Base-by-base conservation (phyloP, 1,140 invertebrate genomes). In the Ephestia elutella region DNA sequence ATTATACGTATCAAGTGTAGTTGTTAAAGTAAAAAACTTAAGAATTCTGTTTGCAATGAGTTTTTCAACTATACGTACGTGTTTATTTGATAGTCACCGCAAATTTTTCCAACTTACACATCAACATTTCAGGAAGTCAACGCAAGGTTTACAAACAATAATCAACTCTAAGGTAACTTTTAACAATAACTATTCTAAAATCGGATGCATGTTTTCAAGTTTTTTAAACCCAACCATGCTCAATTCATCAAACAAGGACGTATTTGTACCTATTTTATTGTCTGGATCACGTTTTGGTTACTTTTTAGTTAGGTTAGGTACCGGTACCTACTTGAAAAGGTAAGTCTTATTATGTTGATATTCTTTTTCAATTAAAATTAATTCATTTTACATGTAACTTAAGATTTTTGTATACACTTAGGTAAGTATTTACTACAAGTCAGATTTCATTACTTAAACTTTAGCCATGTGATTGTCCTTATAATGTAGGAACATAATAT, bases 151-250 rank as follows among this genome's bases (percentile, higher is more conserved):
- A 30, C 21, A 28, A 54, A 28, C 21, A 21, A 57, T 44, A 49
- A 25, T 57, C 15, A 57, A 30, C 56, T 50, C 20, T 57, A 50
- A 18, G 56, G 56, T 57, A 57, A 17, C 15, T 44, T 19, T 44
- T 44, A 15, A 15, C 38, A 44, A 10, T 44, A 15, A 44, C 38
- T 15, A 44, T 44, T 44, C 15, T 44, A 3, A 44, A 3, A 44
- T 44, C n/a, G n/a, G 10, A 44, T 44, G 38, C 13, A 15, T 44
- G 7, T 15, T 44, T 44, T 44, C 38, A 44, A n/a, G 1, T 44
- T 44, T 32, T 11, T 10, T n/a, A n/a, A 32, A 32, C 3, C 30
- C 9, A 3, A 11, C 2, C 30, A 9, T 44, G 38, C 38, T 44
- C 2, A n/a, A n/a, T 11, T 11, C 1, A 44, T 17, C 15, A 44